Evolutionary conservation across 2,113 vertebrate species (phyloP).

Genomic region (Speoplatyrhinus poulsoni): DNA sequence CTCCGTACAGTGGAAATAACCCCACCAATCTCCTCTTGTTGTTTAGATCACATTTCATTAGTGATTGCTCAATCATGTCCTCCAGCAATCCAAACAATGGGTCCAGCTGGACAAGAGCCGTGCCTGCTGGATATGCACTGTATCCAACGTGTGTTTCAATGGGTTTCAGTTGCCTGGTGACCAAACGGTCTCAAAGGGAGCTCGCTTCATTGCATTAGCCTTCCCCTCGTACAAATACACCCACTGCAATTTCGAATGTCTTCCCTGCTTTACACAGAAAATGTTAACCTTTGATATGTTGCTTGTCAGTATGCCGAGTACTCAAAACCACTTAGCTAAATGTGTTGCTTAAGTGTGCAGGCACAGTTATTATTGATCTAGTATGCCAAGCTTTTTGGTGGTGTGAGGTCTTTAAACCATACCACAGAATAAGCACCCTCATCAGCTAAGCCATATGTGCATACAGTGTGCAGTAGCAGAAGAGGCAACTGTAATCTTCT

Average conservation of each 20-base stretch:
- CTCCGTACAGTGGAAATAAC: background rate
- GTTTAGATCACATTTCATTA: background rate
- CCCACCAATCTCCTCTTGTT: background rate
- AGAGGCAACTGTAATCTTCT: slow-evolving; percentile 32
- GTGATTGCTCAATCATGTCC: background rate
- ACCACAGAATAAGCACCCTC: slow-evolving; percentile 26
- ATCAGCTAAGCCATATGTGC: slow-evolving; percentile 38
- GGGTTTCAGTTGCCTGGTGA: slow-evolving; percentile 4
- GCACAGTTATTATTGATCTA: slow-evolving; percentile 45
- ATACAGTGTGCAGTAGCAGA: background rate
- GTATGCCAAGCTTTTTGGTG: slow-evolving; percentile 22
- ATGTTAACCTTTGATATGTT: background rate
- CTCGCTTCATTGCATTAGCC: slow-evolving; percentile 6
- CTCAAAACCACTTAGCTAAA: background rate
- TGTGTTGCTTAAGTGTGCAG: slow-evolving; percentile 22
- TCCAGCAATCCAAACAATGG: background rate
- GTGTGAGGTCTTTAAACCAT: slow-evolving; percentile 36
- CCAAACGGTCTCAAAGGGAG: background rate
- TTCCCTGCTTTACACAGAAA: slow-evolving; percentile 3
- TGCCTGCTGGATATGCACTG: background rate
- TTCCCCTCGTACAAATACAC: background rate
- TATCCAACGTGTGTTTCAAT: too few species aligned
- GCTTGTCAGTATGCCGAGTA: background rate
- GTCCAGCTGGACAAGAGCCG: background rate
- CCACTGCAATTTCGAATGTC: slow-evolving; percentile 31